Evolutionary conservation across 2,797 vertebrate genomes (phyloP).

Genomic region (Ctenochaetus hawaiiensis): DNA sequence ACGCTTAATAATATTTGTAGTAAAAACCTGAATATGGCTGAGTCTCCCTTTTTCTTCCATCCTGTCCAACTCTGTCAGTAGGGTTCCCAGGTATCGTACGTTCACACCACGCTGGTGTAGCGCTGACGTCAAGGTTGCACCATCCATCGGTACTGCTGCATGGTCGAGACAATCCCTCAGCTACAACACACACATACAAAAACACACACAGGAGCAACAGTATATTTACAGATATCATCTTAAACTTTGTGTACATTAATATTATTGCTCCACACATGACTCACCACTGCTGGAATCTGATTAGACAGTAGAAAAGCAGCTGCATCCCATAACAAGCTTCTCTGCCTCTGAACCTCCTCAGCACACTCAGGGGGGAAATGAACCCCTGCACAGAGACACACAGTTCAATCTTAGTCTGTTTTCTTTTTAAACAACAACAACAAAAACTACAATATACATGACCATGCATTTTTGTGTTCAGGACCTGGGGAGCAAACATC

Average conservation of each 20-base stretch:
- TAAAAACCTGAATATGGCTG: conserved; percentile 89
- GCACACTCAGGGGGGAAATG: conserved; percentile 87
- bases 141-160: conserved; percentile 91
- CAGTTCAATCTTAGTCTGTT: not conserved
- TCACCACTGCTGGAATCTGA: conserved; percentile 95
- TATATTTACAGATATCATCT: not conserved
- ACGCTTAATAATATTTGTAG: not conserved
- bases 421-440: no score
- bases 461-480: not conserved
- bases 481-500: conserved; percentile 94
- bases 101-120: conserved; percentile 95
- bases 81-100: conserved; percentile 91
- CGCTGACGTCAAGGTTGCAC: conserved; percentile 89
- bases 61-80: conserved; percentile 86
- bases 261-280: conserved; percentile 44
- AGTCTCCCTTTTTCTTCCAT: conserved; percentile 86
- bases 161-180: conserved; percentile 92
- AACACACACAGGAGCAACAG: conserved; percentile 26
- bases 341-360: conserved; percentile 91
- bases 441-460: not conserved
- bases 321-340: conserved; percentile 90
- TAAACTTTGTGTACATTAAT: not conserved
- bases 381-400: conserved; percentile 83
- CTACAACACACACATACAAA: conserved; percentile 74
- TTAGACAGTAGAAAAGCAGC: conserved; percentile 91